These are phyloP conservation scores for Limnephilus auricula DNA, from an alignment of 2,888 invertebrate species.

Conservation along the genomic window DNA sequence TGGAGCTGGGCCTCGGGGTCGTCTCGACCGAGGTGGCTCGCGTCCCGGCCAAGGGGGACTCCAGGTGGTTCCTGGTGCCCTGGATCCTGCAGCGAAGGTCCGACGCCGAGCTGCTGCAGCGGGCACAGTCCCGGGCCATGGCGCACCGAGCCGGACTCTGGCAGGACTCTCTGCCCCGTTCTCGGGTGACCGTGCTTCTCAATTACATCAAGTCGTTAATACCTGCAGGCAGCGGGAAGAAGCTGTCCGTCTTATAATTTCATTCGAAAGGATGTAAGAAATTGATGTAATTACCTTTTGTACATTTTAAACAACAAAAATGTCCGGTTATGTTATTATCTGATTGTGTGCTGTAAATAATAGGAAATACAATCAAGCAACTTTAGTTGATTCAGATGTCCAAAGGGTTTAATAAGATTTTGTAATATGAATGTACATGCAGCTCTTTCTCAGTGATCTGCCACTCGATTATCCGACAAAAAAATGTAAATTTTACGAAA, in stretches of 20 bases:
- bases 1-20: conserved; percentile 76
- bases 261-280: background rate
- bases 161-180: conserved; percentile 74
- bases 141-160: conserved; percentile 74
- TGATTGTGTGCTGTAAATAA: background rate
- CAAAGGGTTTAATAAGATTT: background rate
- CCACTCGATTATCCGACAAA: too few relatives aligned
- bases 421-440: background rate
- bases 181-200: conserved; percentile 23
- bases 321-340: background rate
- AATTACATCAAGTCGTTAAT: conserved; percentile 47
- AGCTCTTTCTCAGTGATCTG: too few relatives aligned
- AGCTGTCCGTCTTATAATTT: conserved; percentile 39
- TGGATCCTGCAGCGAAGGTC: conserved; percentile 72
- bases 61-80: conserved; percentile 55
- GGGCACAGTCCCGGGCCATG: conserved; percentile 74
- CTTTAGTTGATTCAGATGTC: background rate
- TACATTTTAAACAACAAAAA: background rate
- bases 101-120: conserved; percentile 72
- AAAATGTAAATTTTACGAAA: too few relatives aligned
- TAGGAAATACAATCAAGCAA: background rate
- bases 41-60: conserved; percentile 36
- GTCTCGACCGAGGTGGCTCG: conserved; percentile 69
- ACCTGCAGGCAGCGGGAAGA: conserved; percentile 44
- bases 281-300: background rate